Conservation (phyloP, 2,113 vertebrate species). For the Ranitomeya imitator region DNA sequence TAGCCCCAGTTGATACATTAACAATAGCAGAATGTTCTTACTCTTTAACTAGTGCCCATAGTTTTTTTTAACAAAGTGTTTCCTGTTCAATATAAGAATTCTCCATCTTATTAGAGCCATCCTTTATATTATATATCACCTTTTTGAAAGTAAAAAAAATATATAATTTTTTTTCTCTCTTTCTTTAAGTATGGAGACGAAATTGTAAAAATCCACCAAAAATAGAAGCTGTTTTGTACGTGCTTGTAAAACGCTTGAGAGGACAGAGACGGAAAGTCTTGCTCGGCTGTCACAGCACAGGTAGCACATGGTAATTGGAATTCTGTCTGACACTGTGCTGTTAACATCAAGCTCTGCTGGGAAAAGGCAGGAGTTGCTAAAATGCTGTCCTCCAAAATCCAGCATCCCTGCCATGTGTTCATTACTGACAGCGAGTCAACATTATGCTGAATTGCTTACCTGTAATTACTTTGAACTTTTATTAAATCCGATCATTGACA, state of each 20-base stretch:
- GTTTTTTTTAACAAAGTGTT: conserved; percentile 6
- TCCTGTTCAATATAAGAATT: conserved; percentile 19
- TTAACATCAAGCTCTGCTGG: conserved; percentile 15
- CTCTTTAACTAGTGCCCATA: not conserved
- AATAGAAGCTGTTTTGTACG: conserved; percentile 19
- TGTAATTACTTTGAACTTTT: conserved; percentile 26
- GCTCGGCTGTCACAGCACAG: conserved; percentile 37
- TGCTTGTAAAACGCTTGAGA: conserved; percentile 44
- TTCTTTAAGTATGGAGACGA: not conserved
- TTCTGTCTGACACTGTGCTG: conserved; percentile 1
- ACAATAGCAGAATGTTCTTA: not conserved
- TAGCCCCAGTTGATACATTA: not conserved
- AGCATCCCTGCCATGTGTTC: not conserved
- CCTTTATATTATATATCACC: not conserved
- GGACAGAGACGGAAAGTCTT: conserved; percentile 11
- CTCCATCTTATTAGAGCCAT: conserved; percentile 5
- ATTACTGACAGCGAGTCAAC: not conserved
- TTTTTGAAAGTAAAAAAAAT: not conserved
- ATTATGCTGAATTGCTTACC: not conserved
- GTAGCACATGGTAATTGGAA: conserved; percentile 42
- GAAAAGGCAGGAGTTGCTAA: conserved; percentile 10
- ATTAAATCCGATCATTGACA: conserved; percentile 8
- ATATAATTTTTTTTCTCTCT: not conserved
- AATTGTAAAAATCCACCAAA: conserved; percentile 35
- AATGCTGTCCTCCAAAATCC: not conserved